Base-by-base conservation (phyloP, 92 coral and sea anemone genomes). In the Siderastrea siderea region DNA sequence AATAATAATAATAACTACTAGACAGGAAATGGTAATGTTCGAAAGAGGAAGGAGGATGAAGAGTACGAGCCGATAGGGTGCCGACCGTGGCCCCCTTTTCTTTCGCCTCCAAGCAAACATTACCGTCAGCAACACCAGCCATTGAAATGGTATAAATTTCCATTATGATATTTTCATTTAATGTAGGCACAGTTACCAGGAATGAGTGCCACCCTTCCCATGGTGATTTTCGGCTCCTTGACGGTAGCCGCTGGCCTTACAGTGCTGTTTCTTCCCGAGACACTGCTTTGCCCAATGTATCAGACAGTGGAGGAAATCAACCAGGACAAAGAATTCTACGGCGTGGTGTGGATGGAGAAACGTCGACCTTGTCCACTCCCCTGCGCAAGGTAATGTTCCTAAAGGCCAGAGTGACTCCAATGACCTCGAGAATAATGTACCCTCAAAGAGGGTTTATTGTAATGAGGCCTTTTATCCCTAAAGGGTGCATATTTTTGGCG, bases 211-310 rank as follows among this genome's bases (percentile, higher is more conserved):
- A 90, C 93, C 7, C 85, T 94, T 47, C 96, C 96, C 53, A 88
- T 94, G 86, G 75, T 89, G 2, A 58, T 94, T 6, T 91, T 94
- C 66, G 96, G 94, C 49, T 89, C 85, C 1, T 77, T 84, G 57
- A 81, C 86, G 11, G 74, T 94, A 75, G 72, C 94, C 53, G 96
- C 94, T 47, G 96, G 91, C 17, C 53, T 91, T 14, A n/a, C 84
- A 52, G 87, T 93, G 17, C 71, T 94, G 66, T 89, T 90, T 79
- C 72, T 94, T 68, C 96, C 96, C 43, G 96, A 94, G 84, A 94
- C 96, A 15, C 71, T 91, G 48, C 71, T 85, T 46, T 65, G 84
- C 14, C 80, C 78, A 52, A 87, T 84, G 68, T 87, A 84, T 53
- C 93, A 94, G 87, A 94, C 94, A 38, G 72, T 94, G 62, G 96